A percentile compares a stretch with the other conserved stretches of the same genome.
Evolutionary conservation across 2,113 vertebrate species (phyloP).

Genomic region (Phrynosoma blainvillii): DNA sequence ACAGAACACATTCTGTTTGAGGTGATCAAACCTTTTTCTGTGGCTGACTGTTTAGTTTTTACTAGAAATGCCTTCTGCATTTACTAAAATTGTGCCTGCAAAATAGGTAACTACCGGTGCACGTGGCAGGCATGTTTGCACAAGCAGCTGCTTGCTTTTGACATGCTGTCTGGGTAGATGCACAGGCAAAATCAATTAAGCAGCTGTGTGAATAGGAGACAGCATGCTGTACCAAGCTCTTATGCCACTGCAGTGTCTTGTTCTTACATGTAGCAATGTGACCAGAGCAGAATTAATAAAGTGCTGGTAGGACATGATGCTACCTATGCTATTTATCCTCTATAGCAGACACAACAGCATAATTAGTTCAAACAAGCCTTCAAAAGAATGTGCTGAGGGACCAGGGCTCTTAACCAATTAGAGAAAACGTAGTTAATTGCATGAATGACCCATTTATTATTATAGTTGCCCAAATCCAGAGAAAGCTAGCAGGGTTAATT

Average conservation of each 20-base stretch:
- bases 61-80: rapidly evolving
- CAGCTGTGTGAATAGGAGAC: constrained; percentile 35
- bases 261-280: rapidly evolving
- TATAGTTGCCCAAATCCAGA: background rate
- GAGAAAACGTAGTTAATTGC: background rate
- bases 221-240: constrained; percentile 41
- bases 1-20: background rate
- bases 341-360: background rate
- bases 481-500: background rate
- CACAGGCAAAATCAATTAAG: constrained; percentile 32
- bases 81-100: constrained; percentile 48
- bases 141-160: constrained; percentile 39
- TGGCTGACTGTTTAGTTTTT: constrained; percentile 5
- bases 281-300: background rate
- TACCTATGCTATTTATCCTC: rapidly evolving
- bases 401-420: background rate
- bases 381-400: background rate
- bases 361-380: background rate
- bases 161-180: constrained; percentile 28
- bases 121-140: constrained; percentile 35
- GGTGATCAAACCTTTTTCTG: constrained; percentile 16
- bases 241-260: background rate
- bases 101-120: background rate
- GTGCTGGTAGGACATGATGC: rapidly evolving
- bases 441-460: background rate